Evolutionary conservation across 2,888 invertebrate genomes (phyloP), one percentile per base, ranked within the genome.

Genomic region (Pelosia muscerda): DNA sequence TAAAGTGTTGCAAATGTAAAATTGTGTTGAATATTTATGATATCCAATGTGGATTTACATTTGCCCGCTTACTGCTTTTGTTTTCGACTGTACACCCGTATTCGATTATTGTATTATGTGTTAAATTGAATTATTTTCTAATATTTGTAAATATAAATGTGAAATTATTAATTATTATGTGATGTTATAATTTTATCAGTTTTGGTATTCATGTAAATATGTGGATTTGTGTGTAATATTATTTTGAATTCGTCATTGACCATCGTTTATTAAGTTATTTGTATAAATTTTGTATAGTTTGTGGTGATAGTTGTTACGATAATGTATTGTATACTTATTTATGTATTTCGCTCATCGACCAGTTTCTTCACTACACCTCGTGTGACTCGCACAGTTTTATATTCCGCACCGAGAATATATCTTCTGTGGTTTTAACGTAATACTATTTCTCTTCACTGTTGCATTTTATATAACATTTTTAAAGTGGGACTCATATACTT

Each of bases 131-230:
- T 81, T 81, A 78, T 78, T 79, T 78, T 76, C 66, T 75, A 81
- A 75, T 84, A 85, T 87, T 86, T 94, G 93, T 94, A 93, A 92
- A 93, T 93, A 92, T 82, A 68, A 77, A 77, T 63, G 86, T 86
- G 81, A 80, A 82, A 80, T 85, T 83, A 77, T 80, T 57, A 84
- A 84, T 79, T 38, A 86, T 91, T 38, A 86, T 91, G 90, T 93
- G 92, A 92, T 93, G 34, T 73, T 77, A 88, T 90, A 88, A 87
- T 90, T 91, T 88, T 88, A 87, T 87, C 81, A 83, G 78, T 78
- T 79, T 74, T 81, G 86, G 87, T 88, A 81, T 73, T 66, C 76
- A 84, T 95, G 94, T 94, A 94, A 92, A 94, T 95, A 94, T 92
- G 90, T 93, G 91, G 89, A 90, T 92, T 90, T 89, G 85, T 85